Percentiles rank a stretch among this genome's conserved stretches.
These are phyloP conservation scores for Pocillopora meandrina DNA, from an alignment of 92 coral and sea anemone species.

Conservation along the genomic window DNA sequence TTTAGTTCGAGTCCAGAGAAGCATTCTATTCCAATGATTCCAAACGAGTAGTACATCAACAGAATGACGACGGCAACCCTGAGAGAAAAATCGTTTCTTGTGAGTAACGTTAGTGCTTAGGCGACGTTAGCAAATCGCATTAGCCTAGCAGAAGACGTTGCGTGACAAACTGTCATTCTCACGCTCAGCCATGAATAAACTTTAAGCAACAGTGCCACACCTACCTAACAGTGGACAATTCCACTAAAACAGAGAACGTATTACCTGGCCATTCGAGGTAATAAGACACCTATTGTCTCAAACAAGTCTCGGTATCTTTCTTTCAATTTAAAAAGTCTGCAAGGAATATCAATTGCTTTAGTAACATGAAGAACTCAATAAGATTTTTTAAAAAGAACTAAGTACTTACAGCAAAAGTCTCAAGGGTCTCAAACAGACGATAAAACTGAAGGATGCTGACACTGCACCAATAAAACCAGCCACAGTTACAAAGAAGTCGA, in stretches of 20 bases:
- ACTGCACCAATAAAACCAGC: slow-evolving; percentile 85
- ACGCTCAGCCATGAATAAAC: background rate
- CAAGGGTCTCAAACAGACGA: slow-evolving; percentile 85
- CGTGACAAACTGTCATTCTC: no score
- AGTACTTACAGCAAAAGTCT: slow-evolving; percentile 87
- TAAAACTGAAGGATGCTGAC: slow-evolving; percentile 71
- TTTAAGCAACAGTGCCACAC: no score
- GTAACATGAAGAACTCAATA: background rate
- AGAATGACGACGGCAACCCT: slow-evolving; percentile 83
- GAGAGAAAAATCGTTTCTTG: background rate
- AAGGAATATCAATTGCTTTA: background rate
- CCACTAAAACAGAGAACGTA: no score
- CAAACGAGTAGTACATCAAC: slow-evolving; percentile 87
- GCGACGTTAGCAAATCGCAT: no score
- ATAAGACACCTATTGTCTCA: slow-evolving; percentile 81
- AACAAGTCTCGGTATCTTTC: slow-evolving; percentile 90
- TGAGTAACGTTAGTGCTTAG: no score
- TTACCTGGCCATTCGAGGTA: slow-evolving; percentile 91
- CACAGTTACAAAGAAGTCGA: slow-evolving; percentile 91
- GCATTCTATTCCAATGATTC: slow-evolving; percentile 90
- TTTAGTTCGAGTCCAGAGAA: slow-evolving; percentile 85
- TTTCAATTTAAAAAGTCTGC: slow-evolving; percentile 86
- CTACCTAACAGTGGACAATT: background rate
- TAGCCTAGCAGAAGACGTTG: no score
- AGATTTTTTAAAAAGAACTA: background rate